Evolutionary conservation across 1,140 invertebrate species (phyloP).

Genomic region (Drosophila simulans): DNA sequence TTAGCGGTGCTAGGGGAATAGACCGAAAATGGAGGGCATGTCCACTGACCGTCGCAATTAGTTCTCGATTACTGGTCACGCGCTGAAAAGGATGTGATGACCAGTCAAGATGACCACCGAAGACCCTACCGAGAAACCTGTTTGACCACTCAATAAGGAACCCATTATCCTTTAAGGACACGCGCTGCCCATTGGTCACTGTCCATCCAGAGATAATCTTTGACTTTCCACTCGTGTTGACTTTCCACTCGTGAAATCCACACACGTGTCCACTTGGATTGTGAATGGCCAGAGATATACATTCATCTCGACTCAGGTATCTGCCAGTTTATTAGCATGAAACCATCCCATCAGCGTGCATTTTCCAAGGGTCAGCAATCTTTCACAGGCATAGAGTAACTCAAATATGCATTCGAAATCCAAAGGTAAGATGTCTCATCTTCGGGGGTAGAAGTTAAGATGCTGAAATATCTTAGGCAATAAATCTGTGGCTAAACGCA

Average conservation of each 20-base stretch:
- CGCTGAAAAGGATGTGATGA: slow-evolving; percentile 30
- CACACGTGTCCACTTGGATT: slow-evolving; percentile 37
- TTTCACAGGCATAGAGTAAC: slow-evolving; percentile 16
- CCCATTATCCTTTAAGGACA: slow-evolving; percentile 33
- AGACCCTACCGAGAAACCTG: slow-evolving; percentile 60
- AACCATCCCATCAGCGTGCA: neutral
- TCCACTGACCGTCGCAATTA: slow-evolving; percentile 55
- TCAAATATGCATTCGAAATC: neutral
- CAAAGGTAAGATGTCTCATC: neutral
- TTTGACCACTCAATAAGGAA: slow-evolving; percentile 56
- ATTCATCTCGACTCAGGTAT: slow-evolving; percentile 4
- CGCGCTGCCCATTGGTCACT: slow-evolving; percentile 71
- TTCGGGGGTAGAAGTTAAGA: slow-evolving; percentile 41
- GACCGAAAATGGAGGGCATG: neutral
- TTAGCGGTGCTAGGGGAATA: slow-evolving; percentile 19
- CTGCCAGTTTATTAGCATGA: slow-evolving; percentile 5
- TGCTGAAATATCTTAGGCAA: slow-evolving; percentile 46
- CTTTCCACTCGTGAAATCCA: slow-evolving; percentile 29
- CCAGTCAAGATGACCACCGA: slow-evolving; percentile 41
- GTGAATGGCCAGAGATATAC: slow-evolving; percentile 8
- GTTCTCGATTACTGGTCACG: slow-evolving; percentile 44
- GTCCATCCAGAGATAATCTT: slow-evolving; percentile 48
- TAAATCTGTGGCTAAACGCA: slow-evolving; percentile 74
- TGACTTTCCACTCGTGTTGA: slow-evolving; percentile 30
- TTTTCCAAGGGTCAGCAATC: slow-evolving; percentile 35